phyloP scores from a whole-genome alignment of 2,888 invertebrate genomes.

The Tryphoninae sp. region DNA sequence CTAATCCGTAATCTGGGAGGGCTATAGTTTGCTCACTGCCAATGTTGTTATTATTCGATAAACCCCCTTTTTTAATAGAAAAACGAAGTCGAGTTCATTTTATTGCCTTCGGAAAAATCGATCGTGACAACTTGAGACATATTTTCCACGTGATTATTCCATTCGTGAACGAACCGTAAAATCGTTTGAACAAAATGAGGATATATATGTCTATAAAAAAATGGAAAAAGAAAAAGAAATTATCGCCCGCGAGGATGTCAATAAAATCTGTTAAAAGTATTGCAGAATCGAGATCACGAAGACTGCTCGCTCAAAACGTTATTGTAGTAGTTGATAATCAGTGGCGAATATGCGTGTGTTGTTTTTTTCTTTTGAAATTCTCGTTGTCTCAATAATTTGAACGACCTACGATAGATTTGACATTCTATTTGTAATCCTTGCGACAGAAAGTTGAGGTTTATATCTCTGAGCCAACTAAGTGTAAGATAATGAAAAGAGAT shows the following conservation, averaged over 20 bases:
- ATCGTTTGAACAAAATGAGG: not conserved
- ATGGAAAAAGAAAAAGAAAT: conserved; percentile 1
- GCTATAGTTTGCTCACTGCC: conserved; percentile 76
- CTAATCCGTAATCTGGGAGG: conserved; percentile 47
- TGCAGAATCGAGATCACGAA: conserved; percentile 35
- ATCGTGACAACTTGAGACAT: conserved; percentile 32
- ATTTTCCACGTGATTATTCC: conserved; percentile 38
- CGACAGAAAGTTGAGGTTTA: conserved; percentile 3
- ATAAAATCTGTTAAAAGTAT: conserved; percentile 38
- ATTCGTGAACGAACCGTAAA: too few species aligned
- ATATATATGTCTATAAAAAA: conserved; percentile 35
- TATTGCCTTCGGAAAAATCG: conserved; percentile 53
- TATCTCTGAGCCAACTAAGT: conserved; percentile 30
- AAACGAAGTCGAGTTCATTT: conserved; percentile 29
- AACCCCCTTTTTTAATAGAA: conserved; percentile 51
- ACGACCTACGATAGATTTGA: conserved; percentile 50
- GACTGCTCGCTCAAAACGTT: conserved; percentile 39
- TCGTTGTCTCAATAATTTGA: conserved; percentile 45
- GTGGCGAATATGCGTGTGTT: conserved; percentile 9
- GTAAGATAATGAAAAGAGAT: conserved; percentile 17
- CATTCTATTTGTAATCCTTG: conserved; percentile 24
- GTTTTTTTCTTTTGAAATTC: not conserved
- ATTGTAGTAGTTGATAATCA: conserved; percentile 34
- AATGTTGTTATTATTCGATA: conserved; percentile 72
- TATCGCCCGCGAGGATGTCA: conserved; percentile 34